phyloP scores from a whole-genome alignment of 2,113 vertebrate genomes.

The Glaucomys volans region DNA sequence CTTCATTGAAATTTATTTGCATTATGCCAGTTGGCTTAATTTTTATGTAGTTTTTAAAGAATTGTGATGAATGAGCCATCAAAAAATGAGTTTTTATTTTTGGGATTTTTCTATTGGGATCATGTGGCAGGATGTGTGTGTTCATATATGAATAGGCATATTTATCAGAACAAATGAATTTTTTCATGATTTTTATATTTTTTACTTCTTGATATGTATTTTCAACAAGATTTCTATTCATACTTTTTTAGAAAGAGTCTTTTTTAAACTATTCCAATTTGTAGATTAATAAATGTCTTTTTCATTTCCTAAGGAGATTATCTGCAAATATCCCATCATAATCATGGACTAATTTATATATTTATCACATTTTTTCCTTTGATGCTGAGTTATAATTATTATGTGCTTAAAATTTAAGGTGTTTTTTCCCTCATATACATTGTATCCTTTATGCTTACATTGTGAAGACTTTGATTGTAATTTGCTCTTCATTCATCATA shows the following conservation, averaged over 20 bases:
- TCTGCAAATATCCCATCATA: background rate
- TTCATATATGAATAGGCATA: no score
- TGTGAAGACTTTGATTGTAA: background rate
- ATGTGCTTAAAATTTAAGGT: background rate
- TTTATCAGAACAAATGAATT: no score
- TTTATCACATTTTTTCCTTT: background rate
- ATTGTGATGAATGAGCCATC: no score
- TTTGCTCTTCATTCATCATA: background rate
- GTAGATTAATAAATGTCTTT: background rate
- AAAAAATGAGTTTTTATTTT: no score
- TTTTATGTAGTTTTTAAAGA: no score
- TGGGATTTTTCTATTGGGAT: no score
- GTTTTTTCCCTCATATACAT: background rate
- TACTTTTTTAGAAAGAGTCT: background rate
- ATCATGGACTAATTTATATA: background rate
- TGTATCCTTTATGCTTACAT: background rate
- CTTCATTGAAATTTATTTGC: no score
- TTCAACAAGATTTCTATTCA: background rate
- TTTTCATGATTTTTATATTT: no score
- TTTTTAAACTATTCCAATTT: background rate
- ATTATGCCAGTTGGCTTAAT: no score
- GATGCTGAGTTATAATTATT: background rate
- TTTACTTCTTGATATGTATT: no score
- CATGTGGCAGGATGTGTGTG: no score
- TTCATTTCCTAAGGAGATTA: background rate